Base-by-base conservation (phyloP, 2,888 invertebrate species). In the Sturmia bella region DNA sequence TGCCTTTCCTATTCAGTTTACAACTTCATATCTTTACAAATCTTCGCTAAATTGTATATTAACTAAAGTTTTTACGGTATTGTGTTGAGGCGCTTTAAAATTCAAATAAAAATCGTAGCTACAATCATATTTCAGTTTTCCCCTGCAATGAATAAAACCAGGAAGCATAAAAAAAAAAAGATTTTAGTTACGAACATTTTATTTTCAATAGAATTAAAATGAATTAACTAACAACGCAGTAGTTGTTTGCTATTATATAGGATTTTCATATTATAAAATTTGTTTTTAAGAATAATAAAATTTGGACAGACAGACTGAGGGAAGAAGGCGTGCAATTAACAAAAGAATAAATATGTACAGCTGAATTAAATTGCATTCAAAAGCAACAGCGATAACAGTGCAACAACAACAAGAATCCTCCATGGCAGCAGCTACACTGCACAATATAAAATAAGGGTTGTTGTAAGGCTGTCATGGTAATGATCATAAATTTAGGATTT, bases 151-250 rank as follows among this genome's bases (percentile, higher is more conserved):
- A 54, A 48, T 48, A 9, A n/a, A 56, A 39, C 9, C 19, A 27
- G 27, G 15, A 7, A 70, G 21, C 37, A 52, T 37, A 24, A 24
- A 17, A 27, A 52, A n/a, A 56, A 41, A 66, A 45, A 45, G 24
- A 27, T 61, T 76, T 73, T 73, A 19, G 32, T 45, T 54, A 19
- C 19, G 45, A 45, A 73, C 24, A 66, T 59, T 59, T 52, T 27
- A 73, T 79, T 66, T 73, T 79, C 66, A 59, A 79, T 59, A 73
- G 64, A 72, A 59, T 73, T 66, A 52, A 78, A 78, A 64, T 57
- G 50, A 66, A 72, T 78, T 78, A 78, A 78, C 72, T 57, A 68
- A 76, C 59, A 76, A 59, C 66, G 72, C 24, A 66, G 66, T 57
- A 19, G 66, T 69, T 76, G 54, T 32, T 43, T 15, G 19, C 61